A percentile compares a stretch with the other conserved stretches of the same genome.
Evolutionary conservation across 37 sponge, comb jelly and placozoan species (phyloP).

Genomic region (Eunapius fragilis): DNA sequence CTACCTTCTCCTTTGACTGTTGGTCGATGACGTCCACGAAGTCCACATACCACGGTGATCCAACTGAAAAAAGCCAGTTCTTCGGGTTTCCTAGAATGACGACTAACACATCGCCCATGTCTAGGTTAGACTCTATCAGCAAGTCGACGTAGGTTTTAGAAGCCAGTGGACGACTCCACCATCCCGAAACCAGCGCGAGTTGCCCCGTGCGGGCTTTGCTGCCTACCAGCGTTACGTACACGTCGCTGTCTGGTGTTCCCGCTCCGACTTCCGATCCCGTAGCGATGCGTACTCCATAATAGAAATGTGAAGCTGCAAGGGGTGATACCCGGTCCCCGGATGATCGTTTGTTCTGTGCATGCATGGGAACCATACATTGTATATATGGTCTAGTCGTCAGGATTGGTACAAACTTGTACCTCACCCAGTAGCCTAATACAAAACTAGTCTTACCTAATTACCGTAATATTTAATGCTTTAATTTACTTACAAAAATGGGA

Average conservation of each 20-base stretch:
- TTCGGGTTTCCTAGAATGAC: slow-evolving; percentile 19
- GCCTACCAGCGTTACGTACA: slow-evolving; percentile 19
- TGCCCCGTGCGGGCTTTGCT: slow-evolving; percentile 16
- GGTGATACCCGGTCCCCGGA: too few species aligned
- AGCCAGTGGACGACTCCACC: neutral
- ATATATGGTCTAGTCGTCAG: too few species aligned
- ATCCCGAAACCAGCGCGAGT: neutral
- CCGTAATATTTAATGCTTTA: too few species aligned
- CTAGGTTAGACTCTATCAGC: slow-evolving; percentile 16
- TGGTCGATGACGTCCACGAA: slow-evolving; percentile 1
- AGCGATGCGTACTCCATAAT: slow-evolving; percentile 30
- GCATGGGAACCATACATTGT: too few species aligned
- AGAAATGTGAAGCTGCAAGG: neutral
- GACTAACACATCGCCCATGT: slow-evolving; percentile 39
- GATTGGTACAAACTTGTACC: too few species aligned
- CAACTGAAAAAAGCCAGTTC: neutral
- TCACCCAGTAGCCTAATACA: too few species aligned
- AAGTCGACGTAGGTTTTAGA: slow-evolving; percentile 16
- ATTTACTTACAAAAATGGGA: too few species aligned
- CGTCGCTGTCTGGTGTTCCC: neutral
- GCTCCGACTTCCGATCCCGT: slow-evolving; percentile 27
- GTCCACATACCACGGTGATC: slow-evolving; percentile 37
- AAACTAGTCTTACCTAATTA: too few species aligned
- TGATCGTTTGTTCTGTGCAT: too few species aligned
- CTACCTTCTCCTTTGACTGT: neutral